Conservation (phyloP, 2,797 vertebrate species). For the Sciurus carolinensis region DNA sequence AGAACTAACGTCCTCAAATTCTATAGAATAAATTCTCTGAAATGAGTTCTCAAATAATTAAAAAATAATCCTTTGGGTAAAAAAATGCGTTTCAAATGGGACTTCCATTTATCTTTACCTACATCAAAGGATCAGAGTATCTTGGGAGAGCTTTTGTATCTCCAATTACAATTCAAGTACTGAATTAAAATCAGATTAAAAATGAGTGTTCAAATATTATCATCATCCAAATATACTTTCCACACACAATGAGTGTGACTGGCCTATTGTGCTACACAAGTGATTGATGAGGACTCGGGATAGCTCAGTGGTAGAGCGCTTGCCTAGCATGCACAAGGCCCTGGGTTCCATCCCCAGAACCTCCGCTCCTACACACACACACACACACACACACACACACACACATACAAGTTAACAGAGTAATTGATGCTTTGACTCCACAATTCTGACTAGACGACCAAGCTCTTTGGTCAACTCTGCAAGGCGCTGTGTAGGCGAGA, state of each 20-base stretch:
- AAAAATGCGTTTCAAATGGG: background rate
- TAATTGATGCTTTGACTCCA: background rate
- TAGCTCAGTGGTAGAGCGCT: background rate
- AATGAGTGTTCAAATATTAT: background rate
- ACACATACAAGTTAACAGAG: background rate
- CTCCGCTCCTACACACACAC: no score
- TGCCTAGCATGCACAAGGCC: background rate
- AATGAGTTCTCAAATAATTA: constrained; percentile 16
- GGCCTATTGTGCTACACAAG: background rate
- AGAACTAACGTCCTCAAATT: constrained; percentile 47
- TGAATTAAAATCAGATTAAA: background rate
- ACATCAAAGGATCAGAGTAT: background rate
- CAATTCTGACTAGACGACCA: background rate
- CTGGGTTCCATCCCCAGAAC: background rate
- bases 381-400: no score
- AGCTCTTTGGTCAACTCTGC: background rate
- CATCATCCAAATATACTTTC: background rate
- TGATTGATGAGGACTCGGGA: background rate
- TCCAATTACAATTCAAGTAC: background rate
- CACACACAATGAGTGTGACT: background rate
- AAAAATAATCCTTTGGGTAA: background rate
- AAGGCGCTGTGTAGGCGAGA: background rate
- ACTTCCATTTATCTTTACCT: background rate
- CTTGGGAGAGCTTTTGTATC: background rate
- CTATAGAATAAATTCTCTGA: background rate